Conservation (phyloP, 1,140 invertebrate species). For the Bombyx mandarina region DNA sequence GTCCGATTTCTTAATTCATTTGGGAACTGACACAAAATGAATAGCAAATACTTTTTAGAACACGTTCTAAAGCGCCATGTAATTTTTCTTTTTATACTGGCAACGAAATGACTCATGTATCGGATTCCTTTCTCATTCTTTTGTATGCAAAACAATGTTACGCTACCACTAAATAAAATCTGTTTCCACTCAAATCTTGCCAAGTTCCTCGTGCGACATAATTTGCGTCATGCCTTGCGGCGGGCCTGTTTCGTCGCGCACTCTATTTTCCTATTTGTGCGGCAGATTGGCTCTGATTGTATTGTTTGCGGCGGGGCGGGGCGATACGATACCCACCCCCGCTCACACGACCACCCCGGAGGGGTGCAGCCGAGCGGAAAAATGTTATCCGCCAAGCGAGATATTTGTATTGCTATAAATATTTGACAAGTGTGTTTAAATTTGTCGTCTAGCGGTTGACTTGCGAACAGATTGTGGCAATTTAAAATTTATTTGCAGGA, state of each 20-base stretch:
- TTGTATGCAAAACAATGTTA: background rate
- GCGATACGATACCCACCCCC: slow-evolving; percentile 27
- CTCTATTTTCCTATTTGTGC: slow-evolving; percentile 69
- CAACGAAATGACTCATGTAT: too few relatives aligned
- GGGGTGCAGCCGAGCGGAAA: slow-evolving; percentile 40
- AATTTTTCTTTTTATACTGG: too few relatives aligned
- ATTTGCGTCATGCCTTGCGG: slow-evolving; percentile 19
- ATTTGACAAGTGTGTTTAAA: slow-evolving; percentile 41
- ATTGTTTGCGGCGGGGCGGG: slow-evolving; percentile 60
- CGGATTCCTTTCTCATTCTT: background rate
- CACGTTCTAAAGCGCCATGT: too few relatives aligned
- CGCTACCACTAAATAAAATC: too few relatives aligned
- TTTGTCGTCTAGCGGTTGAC: slow-evolving; percentile 6
- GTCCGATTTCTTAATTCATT: too few relatives aligned
- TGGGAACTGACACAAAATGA: too few relatives aligned
- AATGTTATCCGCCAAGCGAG: slow-evolving; percentile 38
- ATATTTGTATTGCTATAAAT: slow-evolving; percentile 42
- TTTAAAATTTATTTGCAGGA: too few relatives aligned
- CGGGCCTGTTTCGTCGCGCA: slow-evolving; percentile 54
- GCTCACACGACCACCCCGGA: slow-evolving; percentile 7
- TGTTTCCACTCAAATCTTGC: too few relatives aligned
- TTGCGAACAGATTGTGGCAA: too few relatives aligned
- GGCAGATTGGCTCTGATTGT: slow-evolving; percentile 68
- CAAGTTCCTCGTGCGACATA: too few relatives aligned
- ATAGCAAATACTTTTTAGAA: too few relatives aligned